phyloP scores from a whole-genome alignment of 1,140 invertebrate species.

The Bicyclus anynana region DNA sequence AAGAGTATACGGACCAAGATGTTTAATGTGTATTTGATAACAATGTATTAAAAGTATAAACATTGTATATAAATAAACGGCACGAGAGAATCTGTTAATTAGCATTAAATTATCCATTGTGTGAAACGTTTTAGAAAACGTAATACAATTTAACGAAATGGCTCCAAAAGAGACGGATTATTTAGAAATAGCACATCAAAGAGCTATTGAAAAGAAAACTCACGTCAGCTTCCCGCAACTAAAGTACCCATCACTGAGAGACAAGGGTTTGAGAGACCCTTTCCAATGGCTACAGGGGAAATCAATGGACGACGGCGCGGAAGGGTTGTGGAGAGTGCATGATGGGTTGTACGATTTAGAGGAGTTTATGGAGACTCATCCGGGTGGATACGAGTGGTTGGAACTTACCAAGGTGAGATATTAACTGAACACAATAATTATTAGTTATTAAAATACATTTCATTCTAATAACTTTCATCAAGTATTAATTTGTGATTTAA shows the following conservation, averaged over 20 bases:
- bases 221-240: constrained; percentile 64
- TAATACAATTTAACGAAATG: constrained; percentile 22
- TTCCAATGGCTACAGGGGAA: constrained; percentile 81
- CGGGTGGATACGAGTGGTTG: constrained; percentile 87
- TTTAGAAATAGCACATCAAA: constrained; percentile 32
- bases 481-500: too few species aligned
- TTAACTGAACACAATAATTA: too few species aligned
- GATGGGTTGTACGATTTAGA: constrained; percentile 86
- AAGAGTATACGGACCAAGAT: too few species aligned
- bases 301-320: constrained; percentile 83
- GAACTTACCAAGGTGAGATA: constrained; percentile 78
- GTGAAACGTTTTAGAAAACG: neutral
- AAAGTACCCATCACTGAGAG: constrained; percentile 73
- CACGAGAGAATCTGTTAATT: too few species aligned
- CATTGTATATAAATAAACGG: neutral
- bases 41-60: neutral
- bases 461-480: too few species aligned
- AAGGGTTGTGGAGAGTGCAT: constrained; percentile 86
- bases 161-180: constrained; percentile 33
- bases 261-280: constrained; percentile 55
- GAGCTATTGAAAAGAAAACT: constrained; percentile 45
- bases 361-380: constrained; percentile 82
- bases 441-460: too few species aligned
- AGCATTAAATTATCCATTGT: neutral
- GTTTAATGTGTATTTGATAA: neutral